phyloP scores from a whole-genome alignment of 2,888 invertebrate genomes.

The Seladonia tumulorum region DNA sequence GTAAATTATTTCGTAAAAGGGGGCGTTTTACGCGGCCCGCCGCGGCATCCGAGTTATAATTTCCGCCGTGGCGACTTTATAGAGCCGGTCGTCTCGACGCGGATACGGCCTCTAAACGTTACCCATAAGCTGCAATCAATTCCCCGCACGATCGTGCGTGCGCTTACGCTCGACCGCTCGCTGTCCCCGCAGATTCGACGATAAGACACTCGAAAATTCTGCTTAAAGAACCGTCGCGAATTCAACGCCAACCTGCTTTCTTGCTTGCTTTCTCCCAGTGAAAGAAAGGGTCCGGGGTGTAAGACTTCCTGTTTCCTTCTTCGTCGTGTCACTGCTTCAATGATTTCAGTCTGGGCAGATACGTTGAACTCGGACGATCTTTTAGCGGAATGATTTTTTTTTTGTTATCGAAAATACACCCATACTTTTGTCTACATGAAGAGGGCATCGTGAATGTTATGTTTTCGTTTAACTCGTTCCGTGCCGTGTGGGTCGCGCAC shows the following conservation, averaged over 20 bases:
- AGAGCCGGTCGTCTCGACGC: constrained; percentile 64
- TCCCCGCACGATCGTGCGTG: constrained; percentile 34
- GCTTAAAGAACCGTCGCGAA: not conserved
- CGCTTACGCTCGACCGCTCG: constrained; percentile 23
- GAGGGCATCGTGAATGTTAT: not conserved
- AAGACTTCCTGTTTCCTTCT: not conserved
- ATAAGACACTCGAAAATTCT: constrained; percentile 17
- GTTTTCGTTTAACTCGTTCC: not conserved
- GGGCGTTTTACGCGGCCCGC: constrained; percentile 65
- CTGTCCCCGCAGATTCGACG: constrained; percentile 16
- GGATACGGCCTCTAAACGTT: constrained; percentile 62
- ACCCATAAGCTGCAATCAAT: constrained; percentile 72
- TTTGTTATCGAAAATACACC: not conserved
- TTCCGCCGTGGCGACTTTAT: constrained; percentile 77
- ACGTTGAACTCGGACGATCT: not conserved
- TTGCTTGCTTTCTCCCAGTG: not conserved
- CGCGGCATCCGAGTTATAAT: constrained; percentile 75
- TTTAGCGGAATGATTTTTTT: not conserved
- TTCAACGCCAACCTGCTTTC: too few species aligned
- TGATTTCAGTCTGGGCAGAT: too few species aligned
- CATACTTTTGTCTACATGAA: not conserved
- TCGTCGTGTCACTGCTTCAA: not conserved
- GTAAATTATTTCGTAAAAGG: constrained; percentile 76
- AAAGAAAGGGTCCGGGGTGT: not conserved
- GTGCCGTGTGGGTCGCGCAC: too few species aligned